These are phyloP conservation scores for Synanthedon andrenaeformis DNA, from an alignment of 2,888 invertebrate species.

Conservation along the genomic window DNA sequence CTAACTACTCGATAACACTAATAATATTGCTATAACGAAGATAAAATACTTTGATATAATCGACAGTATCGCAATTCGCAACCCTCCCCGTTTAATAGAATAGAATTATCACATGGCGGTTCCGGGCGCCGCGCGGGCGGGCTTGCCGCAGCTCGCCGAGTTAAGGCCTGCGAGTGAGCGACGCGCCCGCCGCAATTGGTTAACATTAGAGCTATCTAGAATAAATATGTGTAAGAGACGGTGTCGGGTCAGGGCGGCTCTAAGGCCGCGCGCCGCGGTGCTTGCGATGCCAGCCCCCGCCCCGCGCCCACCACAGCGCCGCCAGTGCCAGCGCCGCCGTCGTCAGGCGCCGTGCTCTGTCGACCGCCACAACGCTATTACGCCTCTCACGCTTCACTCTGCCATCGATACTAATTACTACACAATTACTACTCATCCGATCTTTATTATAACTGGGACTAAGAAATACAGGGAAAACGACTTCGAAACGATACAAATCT, in stretches of 20 bases:
- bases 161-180: conserved; percentile 38
- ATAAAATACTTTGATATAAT: conserved; percentile 23
- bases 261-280: conserved; percentile 70
- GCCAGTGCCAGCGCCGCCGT: conserved; percentile 40
- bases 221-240: conserved; percentile 41
- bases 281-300: conserved; percentile 50
- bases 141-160: conserved; percentile 34
- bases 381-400: conserved; percentile 40
- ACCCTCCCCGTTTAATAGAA: conserved; percentile 17
- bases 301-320: conserved; percentile 11
- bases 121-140: conserved; percentile 32
- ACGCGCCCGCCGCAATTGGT: conserved; percentile 54
- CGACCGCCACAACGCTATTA: conserved; percentile 19
- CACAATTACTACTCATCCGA: background rate
- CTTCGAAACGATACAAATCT: no score
- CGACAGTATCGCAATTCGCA: conserved; percentile 21
- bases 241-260: conserved; percentile 59
- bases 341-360: conserved; percentile 35
- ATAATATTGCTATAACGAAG: conserved; percentile 35
- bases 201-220: conserved; percentile 68
- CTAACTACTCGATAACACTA: conserved; percentile 30
- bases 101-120: conserved; percentile 24
- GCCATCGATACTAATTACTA: conserved; percentile 5
- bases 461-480: no score
- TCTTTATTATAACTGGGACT: no score